These are phyloP conservation scores for Yasuhikotakia modesta DNA, from an alignment of 2,797 vertebrate species.

Conservation along the genomic window DNA sequence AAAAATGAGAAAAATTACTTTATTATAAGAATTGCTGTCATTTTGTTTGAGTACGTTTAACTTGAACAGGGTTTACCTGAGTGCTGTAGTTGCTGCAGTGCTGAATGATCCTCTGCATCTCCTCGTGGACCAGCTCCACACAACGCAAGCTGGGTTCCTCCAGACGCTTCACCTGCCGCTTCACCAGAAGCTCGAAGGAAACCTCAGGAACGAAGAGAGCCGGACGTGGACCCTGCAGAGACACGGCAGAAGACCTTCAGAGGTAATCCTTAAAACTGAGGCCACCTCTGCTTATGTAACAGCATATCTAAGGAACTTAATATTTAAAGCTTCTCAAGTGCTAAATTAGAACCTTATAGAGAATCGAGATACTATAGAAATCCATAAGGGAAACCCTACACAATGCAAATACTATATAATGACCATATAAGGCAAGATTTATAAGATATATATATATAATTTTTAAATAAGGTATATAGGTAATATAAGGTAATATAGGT, in stretches of 20 bases:
- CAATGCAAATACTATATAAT: too few relatives aligned
- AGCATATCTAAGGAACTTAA: conserved; percentile 3
- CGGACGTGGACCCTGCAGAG: conserved; percentile 89
- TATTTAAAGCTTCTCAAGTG: background rate
- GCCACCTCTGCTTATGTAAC: background rate
- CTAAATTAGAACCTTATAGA: conserved; percentile 5
- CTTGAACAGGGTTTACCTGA: conserved; percentile 62
- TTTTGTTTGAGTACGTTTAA: background rate
- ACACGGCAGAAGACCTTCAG: background rate
- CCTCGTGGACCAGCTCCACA: conserved; percentile 97
- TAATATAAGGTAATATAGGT: too few relatives aligned
- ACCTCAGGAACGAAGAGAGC: conserved; percentile 97
- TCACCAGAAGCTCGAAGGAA: conserved; percentile 96
- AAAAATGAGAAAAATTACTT: background rate
- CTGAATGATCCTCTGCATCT: conserved; percentile 99
- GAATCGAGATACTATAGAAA: too few relatives aligned
- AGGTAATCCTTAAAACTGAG: background rate
- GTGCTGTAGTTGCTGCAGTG: conserved; percentile 90
- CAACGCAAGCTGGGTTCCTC: conserved; percentile 97
- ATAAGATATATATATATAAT: too few relatives aligned
- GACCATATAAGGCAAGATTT: too few relatives aligned
- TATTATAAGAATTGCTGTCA: background rate
- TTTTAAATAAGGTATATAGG: too few relatives aligned
- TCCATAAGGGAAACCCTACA: too few relatives aligned
- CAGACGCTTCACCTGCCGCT: conserved; percentile 96